A percentile compares a stretch with the other conserved stretches of the same genome.
phyloP scores from a whole-genome alignment of 2,797 vertebrate species.

The Hemitrygon akajei region DNA sequence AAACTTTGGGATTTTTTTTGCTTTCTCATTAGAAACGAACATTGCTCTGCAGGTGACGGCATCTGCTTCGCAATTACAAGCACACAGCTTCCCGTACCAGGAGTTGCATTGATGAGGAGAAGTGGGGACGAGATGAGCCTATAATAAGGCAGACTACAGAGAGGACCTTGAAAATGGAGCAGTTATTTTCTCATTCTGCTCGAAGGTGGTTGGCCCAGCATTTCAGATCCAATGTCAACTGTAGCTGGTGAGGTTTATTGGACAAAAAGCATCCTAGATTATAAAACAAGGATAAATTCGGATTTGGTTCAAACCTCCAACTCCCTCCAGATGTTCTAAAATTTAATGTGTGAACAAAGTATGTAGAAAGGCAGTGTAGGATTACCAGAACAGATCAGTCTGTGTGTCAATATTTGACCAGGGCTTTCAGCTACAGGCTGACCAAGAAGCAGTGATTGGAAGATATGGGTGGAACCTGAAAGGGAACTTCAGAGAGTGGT shows the following conservation, averaged over 20 bases:
- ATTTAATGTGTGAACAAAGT: neutral
- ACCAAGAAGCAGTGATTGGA: neutral
- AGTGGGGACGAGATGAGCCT: neutral
- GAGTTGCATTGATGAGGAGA: neutral
- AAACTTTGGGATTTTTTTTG: neutral
- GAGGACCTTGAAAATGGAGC: neutral
- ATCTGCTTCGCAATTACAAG: neutral
- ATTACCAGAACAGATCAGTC: conserved; percentile 9
- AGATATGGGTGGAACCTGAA: too few species aligned
- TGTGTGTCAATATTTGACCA: neutral
- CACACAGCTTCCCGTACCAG: neutral
- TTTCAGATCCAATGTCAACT: too few species aligned
- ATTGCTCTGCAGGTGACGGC: neutral
- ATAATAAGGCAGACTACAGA: neutral
- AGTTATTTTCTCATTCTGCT: neutral
- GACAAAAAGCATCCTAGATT: neutral
- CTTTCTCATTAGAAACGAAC: neutral
- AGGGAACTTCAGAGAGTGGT: too few species aligned
- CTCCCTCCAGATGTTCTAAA: neutral
- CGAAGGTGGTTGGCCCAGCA: too few species aligned
- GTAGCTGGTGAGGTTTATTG: too few species aligned
- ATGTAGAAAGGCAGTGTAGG: too few species aligned
- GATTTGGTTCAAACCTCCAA: neutral
- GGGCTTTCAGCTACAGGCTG: neutral
- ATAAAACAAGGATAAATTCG: neutral